phyloP scores from a whole-genome alignment of 2,797 vertebrate species.

The Emys orbicularis region DNA sequence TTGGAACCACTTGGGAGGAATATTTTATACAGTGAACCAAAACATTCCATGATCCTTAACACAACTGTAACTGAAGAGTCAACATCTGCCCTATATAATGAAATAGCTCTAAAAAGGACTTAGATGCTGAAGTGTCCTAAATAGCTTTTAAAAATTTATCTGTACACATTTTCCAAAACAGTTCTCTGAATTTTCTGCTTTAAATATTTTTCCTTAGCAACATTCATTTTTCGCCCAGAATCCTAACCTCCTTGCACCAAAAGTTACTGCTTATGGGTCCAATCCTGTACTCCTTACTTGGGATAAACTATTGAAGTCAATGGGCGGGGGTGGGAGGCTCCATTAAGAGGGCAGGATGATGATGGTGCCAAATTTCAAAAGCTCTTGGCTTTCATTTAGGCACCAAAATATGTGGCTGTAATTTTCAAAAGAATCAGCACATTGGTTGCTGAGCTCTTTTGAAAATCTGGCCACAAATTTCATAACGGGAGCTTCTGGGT shows the following conservation, averaged over 20 bases:
- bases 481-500: neutral
- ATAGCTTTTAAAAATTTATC: neutral
- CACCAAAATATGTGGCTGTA: neutral
- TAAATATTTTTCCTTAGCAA: constrained; percentile 7
- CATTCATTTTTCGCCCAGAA: constrained; percentile 23
- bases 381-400: neutral
- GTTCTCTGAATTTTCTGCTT: constrained; percentile 2
- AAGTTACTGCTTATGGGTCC: neutral
- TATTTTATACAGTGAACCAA: constrained; percentile 56
- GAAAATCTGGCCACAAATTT: neutral
- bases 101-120: constrained; percentile 31
- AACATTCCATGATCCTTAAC: constrained; percentile 53
- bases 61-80: constrained; percentile 62
- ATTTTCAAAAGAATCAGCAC: neutral
- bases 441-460: neutral
- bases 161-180: neutral
- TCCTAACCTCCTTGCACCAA: constrained; percentile 32
- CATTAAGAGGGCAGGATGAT: neutral
- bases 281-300: neutral
- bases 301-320: neutral
- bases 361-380: neutral
- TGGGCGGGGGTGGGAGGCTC: neutral
- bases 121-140: constrained; percentile 30
- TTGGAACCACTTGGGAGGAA: constrained; percentile 38
- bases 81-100: neutral